Evolutionary conservation across 2,888 invertebrate species (phyloP), one percentile per base, ranked within the genome.

Genomic region (Acleris emargana): DNA sequence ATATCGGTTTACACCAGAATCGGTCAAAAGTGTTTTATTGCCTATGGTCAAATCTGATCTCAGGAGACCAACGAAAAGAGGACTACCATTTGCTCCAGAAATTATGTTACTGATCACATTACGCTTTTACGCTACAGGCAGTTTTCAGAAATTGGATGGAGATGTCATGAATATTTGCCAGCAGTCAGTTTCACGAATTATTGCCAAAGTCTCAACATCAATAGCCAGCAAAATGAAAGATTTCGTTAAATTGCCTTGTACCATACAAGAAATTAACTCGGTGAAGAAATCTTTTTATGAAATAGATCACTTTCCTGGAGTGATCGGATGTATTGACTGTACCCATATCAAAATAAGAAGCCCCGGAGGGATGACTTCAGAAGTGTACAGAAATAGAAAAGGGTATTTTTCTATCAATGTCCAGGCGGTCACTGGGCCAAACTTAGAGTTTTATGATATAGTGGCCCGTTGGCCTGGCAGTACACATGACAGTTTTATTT

Each of bases 291-390:
- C 52, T 17, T 69, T 70, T 58, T 69, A 59, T 58, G 67, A 67
- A 61, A 47, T 71, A 16, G 64, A 67, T 18, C 6, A 52, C 38
- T 73, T 74, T 51, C 71, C 71, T 52, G 69, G 59, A 25, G 68
- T 70, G 5, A 64, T 71, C 58, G 74, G 73, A 0, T 71, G 73
- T 22, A 57, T 73, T 13, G 73, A 68, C 32, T 74, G 73, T 25
- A 74, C 72, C 2, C 72, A 76, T 54, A 71, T 76, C 20, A 73
- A 72, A 71, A 72, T 73, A 58, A 71, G 52, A 66, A 72, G 64
- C 38, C 75, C 72, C 7, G 73, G 74, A 25, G 71, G 72, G 43
- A 51, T 17, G 7, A 58, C 62, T 42, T 68, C 72, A 16, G 72
- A 76, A 66, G 67, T 71, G 5, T 74, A 64, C 53, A 66, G 68